Evolutionary conservation across 2,888 invertebrate genomes (phyloP).

Genomic region (Acleris holmiana): DNA sequence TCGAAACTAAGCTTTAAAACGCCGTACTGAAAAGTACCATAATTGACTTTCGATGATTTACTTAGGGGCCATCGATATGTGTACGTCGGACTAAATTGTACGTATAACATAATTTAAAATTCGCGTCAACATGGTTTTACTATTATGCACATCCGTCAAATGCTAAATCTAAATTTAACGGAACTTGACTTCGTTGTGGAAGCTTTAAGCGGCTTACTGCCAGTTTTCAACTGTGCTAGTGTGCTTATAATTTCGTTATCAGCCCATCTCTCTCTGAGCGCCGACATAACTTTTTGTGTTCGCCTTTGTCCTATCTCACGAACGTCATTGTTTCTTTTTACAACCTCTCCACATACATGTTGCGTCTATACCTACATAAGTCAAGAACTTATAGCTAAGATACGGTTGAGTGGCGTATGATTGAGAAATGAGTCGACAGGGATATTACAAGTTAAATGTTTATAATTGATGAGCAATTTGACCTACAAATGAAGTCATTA

Average conservation of each 20-base stretch:
- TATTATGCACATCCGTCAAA: no score
- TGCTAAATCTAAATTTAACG: no score
- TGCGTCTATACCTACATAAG: constrained; percentile 18
- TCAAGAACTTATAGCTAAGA: constrained; percentile 1
- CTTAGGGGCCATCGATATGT: no score
- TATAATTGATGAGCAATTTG: constrained; percentile 25
- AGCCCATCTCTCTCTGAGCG: constrained; percentile 58
- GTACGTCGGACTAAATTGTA: no score
- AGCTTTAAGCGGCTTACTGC: constrained; percentile 14
- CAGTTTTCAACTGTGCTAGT: constrained; percentile 38
- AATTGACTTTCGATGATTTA: no score
- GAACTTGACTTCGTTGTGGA: no score
- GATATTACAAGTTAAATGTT: constrained; percentile 15
- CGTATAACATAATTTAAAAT: no score
- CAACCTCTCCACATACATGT: constrained; percentile 36
- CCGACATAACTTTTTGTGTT: constrained; percentile 60
- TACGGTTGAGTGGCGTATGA: constrained; percentile 29
- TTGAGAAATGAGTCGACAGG: constrained; percentile 32
- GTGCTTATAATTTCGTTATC: constrained; percentile 69
- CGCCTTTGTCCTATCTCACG: constrained; percentile 57
- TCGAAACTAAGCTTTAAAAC: no score
- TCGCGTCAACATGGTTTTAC: no score
- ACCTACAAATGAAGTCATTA: not conserved
- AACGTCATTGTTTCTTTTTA: constrained; percentile 59
- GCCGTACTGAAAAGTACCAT: no score